These are phyloP conservation scores for Phymatocera aterrima DNA, from an alignment of 2,888 invertebrate genomes.

Conservation along the genomic window DNA sequence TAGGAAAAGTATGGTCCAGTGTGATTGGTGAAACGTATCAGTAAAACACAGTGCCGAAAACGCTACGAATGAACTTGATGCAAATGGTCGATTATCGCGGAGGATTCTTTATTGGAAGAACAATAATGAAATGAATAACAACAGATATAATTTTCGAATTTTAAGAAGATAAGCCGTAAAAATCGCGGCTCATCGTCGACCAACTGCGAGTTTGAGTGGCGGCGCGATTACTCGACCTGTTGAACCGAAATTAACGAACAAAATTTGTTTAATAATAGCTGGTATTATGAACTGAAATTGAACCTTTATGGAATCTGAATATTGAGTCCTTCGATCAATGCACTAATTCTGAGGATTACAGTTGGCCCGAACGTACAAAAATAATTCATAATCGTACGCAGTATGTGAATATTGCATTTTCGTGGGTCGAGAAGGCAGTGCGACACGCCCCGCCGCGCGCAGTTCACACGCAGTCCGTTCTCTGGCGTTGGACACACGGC, in stretches of 20 bases:
- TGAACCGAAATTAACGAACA: background rate
- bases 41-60: too few relatives aligned
- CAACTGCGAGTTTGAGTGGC: background rate
- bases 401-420: background rate
- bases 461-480: conserved; percentile 32
- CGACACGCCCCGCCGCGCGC: conserved; percentile 40
- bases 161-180: background rate
- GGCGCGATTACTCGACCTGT: background rate
- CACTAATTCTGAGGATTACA: background rate
- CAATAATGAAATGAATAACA: background rate
- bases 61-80: background rate
- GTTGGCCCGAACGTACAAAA: background rate
- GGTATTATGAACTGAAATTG: background rate
- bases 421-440: conserved; percentile 43
- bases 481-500: background rate
- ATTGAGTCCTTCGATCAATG: background rate
- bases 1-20: too few relatives aligned
- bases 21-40: too few relatives aligned
- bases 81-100: background rate
- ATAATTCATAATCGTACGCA: background rate
- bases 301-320: background rate
- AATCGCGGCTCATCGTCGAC: background rate
- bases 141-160: background rate
- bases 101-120: background rate
- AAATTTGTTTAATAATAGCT: background rate